phyloP scores from a whole-genome alignment of 1,140 invertebrate genomes.

The Brachystomella parvula region DNA sequence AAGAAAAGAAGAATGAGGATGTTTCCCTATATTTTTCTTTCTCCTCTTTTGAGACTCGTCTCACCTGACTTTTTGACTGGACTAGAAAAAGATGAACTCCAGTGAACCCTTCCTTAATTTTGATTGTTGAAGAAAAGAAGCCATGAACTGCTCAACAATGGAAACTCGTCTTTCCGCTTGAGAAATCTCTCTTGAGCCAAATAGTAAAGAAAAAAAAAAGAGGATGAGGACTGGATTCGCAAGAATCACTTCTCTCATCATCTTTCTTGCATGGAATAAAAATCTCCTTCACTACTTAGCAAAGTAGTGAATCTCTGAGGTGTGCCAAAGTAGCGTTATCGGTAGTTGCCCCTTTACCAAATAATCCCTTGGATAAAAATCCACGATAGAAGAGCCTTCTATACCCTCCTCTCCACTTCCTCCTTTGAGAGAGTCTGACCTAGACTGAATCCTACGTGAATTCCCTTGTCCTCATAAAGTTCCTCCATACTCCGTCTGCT shows the following conservation, averaged over 20 bases:
- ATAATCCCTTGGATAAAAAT: too few species aligned
- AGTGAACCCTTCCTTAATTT: constrained; percentile 6
- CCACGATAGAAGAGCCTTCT: too few species aligned
- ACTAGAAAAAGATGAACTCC: constrained; percentile 8
- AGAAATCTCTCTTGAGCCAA: neutral
- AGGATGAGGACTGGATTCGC: neutral
- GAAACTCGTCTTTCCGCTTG: constrained; percentile 7
- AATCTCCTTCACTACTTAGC: neutral
- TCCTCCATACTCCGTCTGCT: too few species aligned
- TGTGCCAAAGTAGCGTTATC: constrained; percentile 7
- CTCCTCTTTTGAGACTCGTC: too few species aligned
- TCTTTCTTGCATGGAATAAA: constrained; percentile 3
- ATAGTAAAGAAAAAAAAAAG: too few species aligned
- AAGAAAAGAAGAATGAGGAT: constrained; percentile 1
- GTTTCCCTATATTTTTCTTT: neutral
- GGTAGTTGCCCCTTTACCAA: constrained; percentile 7
- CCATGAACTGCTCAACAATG: neutral
- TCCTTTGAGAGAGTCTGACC: too few species aligned
- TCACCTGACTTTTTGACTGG: too few species aligned
- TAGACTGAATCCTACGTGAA: too few species aligned
- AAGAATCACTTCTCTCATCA: neutral
- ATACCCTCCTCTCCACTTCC: too few species aligned
- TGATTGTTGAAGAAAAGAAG: neutral
- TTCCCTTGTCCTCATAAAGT: too few species aligned
- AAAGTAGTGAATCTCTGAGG: too few species aligned